These are phyloP conservation scores for Lepidochrysops patricia DNA, from an alignment of 2,888 invertebrate species.

Conservation along the genomic window DNA sequence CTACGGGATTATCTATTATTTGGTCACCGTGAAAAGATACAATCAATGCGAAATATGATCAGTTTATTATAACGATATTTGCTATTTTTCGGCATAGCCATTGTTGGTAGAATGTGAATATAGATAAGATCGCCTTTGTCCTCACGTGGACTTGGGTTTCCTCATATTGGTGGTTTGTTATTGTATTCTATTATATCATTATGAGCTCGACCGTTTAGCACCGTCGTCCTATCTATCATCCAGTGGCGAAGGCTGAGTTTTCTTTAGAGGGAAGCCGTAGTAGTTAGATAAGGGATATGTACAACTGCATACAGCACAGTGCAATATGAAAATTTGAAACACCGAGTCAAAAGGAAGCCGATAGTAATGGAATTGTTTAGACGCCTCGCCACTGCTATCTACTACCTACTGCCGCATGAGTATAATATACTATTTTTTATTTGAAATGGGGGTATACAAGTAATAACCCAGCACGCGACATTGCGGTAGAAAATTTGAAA, in stretches of 20 bases:
- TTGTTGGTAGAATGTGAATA: slow-evolving; percentile 34
- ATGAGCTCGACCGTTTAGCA: neutral
- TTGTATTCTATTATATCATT: neutral
- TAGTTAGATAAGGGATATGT: too few species aligned
- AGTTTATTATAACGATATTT: slow-evolving; percentile 69
- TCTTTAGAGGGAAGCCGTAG: too few species aligned
- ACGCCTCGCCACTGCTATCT: too few species aligned
- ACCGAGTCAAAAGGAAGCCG: too few species aligned
- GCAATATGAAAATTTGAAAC: too few species aligned
- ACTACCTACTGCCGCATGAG: too few species aligned
- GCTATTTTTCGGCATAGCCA: slow-evolving; percentile 43
- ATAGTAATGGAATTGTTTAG: too few species aligned
- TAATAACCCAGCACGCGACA: too few species aligned
- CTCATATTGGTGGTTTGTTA: slow-evolving; percentile 18
- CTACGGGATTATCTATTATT: slow-evolving; percentile 57
- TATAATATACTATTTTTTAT: too few species aligned
- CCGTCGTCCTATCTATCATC: neutral
- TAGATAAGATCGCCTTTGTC: slow-evolving; percentile 34
- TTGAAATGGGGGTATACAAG: too few species aligned
- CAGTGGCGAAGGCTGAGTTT: too few species aligned
- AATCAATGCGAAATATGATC: slow-evolving; percentile 59
- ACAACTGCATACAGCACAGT: neutral
- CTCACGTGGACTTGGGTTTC: slow-evolving; percentile 43
- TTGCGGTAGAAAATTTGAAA: neutral
- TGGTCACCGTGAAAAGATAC: slow-evolving; percentile 52